Base-by-base conservation (phyloP, 2,888 invertebrate species). In the Sabatieria punctata region DNA sequence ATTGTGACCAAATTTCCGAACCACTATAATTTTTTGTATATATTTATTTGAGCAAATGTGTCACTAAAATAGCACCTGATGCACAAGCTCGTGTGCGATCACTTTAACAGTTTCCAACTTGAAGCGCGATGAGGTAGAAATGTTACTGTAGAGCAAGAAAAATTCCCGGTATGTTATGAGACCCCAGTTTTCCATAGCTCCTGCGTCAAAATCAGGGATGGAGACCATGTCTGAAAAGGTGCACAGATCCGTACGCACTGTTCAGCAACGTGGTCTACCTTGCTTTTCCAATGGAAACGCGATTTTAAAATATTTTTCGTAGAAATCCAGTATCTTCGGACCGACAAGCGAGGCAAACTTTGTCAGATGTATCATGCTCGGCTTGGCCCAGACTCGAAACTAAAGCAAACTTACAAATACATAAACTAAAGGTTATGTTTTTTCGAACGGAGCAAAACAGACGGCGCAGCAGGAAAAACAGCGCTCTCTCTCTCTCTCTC, bases 131-230 rank as follows among this genome's bases (percentile, higher is more conserved):
- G 30, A 30, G 30, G 30, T 11, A 30, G 8, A 11, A 11, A 11
- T 8, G 8, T 8, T 8, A 38, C 22, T 38, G 39, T 38, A 38
- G 8, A 38, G 39, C 8, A 38, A n/a, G n/a, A 11, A 38, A 8
- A 21, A 8, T 38, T 38, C 39, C n/a, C 39, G 8, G 22, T 38
- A 38, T 22, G 22, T 38, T 8, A 38, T 15, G 8, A 38, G n/a
- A 15, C 39, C n/a, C 39, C 39, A 38, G 51, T 64, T 64, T 52
- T 64, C 64, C 64, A 64, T 64, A 24, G 63, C 64, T 6, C 63
- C 63, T 2, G 78, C 78, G 1, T 77, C 46, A 77, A 86, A 88
- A 65, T 88, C 86, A 0, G 88, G 86, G 48, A 89, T 69, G 0
- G 85, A 88, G n/a, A 85, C 75, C 64, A 82, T 72, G 68, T 84